Percentiles rank a stretch among this genome's conserved stretches.
Evolutionary conservation across 92 coral and sea anemone genomes (phyloP).

Genomic region (Anthopleura xanthogrammica): DNA sequence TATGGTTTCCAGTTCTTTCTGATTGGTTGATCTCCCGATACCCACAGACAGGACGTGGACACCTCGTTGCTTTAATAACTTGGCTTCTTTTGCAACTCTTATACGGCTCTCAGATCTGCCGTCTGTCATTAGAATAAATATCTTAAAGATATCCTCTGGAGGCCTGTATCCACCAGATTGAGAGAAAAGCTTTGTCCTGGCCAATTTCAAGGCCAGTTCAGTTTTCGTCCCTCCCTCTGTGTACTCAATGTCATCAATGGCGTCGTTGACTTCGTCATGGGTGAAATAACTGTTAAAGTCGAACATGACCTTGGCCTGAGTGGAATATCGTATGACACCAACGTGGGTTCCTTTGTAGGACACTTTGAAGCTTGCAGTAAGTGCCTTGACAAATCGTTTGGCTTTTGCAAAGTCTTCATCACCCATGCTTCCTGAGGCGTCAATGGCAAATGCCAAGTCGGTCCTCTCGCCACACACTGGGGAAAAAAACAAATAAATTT

Average conservation of each 20-base stretch:
- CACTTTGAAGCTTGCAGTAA: slow-evolving; percentile 45
- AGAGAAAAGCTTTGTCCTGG: slow-evolving; percentile 41
- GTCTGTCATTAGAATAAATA: slow-evolving; percentile 58
- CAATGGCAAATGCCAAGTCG: slow-evolving; percentile 68
- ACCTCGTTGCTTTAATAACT: slow-evolving; percentile 22
- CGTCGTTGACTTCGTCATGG: slow-evolving; percentile 35
- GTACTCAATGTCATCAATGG: slow-evolving; percentile 45
- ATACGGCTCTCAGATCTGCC: slow-evolving; percentile 35
- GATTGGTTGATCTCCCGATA: slow-evolving; percentile 43
- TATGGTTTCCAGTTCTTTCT: slow-evolving; percentile 40
- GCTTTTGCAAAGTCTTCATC: slow-evolving; percentile 56
- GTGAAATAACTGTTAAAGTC: slow-evolving; percentile 46
- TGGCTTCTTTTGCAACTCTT: slow-evolving; percentile 36
- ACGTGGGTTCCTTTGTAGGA: slow-evolving; percentile 48
- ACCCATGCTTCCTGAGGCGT: slow-evolving; percentile 66
- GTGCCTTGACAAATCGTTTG: slow-evolving; percentile 61
- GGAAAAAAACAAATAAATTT: background rate
- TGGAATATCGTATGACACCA: slow-evolving; percentile 51
- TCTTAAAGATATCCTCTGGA: slow-evolving; percentile 32
- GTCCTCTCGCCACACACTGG: slow-evolving; percentile 77
- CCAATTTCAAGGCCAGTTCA: slow-evolving; percentile 50
- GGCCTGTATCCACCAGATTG: slow-evolving; percentile 30
- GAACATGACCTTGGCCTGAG: slow-evolving; percentile 42
- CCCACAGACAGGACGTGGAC: slow-evolving; percentile 59
- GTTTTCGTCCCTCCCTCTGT: slow-evolving; percentile 54